Conservation (phyloP, 1,140 invertebrate species). For the Zelostemma sp. region DNA sequence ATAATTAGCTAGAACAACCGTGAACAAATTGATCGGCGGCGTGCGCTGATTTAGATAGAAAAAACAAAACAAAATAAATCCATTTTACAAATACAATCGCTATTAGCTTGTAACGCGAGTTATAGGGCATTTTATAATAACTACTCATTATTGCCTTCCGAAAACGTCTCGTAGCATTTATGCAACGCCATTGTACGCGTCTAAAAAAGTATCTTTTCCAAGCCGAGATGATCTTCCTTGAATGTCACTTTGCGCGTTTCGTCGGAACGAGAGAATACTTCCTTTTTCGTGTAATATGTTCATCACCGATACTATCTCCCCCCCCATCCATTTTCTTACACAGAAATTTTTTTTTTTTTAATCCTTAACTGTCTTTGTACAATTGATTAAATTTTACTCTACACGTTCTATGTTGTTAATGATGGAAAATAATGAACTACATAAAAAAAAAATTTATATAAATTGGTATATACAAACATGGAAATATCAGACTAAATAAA, state of each 20-base stretch:
- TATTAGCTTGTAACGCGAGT: slow-evolving; percentile 56
- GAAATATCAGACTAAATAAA: too few species aligned
- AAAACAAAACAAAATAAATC: slow-evolving; percentile 45
- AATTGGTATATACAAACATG: too few species aligned
- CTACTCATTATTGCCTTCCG: slow-evolving; percentile 56
- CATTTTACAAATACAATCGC: slow-evolving; percentile 57
- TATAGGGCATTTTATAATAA: slow-evolving; percentile 61
- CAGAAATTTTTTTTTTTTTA: too few species aligned
- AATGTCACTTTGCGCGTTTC: slow-evolving; percentile 13
- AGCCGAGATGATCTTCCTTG: slow-evolving; percentile 7
- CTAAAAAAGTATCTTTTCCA: slow-evolving; percentile 33
- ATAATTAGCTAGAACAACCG: slow-evolving; percentile 49
- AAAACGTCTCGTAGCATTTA: slow-evolving; percentile 54
- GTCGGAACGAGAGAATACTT: slow-evolving; percentile 5
- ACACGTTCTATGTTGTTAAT: too few species aligned
- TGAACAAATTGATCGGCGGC: slow-evolving; percentile 39
- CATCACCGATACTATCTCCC: too few species aligned
- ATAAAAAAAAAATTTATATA: too few species aligned
- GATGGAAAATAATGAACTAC: too few species aligned
- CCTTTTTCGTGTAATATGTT: too few species aligned
- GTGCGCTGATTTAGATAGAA: slow-evolving; percentile 48
- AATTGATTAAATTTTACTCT: too few species aligned
- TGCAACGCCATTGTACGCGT: slow-evolving; percentile 15
- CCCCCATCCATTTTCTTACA: too few species aligned
- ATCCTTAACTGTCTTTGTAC: too few species aligned